phyloP scores from a whole-genome alignment of 2,888 invertebrate genomes.

The Tolmerus cingulatus region DNA sequence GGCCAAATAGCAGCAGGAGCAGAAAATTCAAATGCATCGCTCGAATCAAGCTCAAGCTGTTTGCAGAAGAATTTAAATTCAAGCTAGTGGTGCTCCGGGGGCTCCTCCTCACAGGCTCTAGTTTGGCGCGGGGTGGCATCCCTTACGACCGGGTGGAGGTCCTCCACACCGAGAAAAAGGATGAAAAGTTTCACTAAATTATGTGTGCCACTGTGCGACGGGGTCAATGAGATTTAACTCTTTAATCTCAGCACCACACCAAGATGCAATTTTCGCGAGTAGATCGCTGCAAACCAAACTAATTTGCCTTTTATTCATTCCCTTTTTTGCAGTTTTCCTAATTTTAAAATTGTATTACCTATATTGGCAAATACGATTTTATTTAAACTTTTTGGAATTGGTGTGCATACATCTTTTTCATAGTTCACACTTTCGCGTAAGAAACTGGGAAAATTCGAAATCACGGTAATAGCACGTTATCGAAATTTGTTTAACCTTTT shows the following conservation, averaged over 20 bases:
- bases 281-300: neutral
- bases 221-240: neutral
- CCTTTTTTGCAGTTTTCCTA: neutral
- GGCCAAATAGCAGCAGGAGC: slow-evolving; percentile 5
- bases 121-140: neutral
- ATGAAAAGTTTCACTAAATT: neutral
- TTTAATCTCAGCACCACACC: neutral
- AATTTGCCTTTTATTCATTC: neutral
- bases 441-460: neutral
- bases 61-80: neutral
- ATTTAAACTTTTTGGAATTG: neutral
- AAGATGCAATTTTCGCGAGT: neutral
- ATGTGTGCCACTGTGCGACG: neutral
- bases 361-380: neutral
- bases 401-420: no score
- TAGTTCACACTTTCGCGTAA: no score
- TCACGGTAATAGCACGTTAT: neutral
- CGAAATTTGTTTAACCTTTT: neutral
- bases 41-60: neutral
- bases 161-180: neutral
- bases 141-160: neutral
- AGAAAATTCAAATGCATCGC: slow-evolving; percentile 22
- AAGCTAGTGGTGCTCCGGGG: neutral
- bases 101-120: neutral
- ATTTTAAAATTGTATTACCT: neutral